A percentile compares a stretch with the other conserved stretches of the same genome.
phyloP scores from a whole-genome alignment of 1,140 invertebrate species.

The Odontomachus brunneus region DNA sequence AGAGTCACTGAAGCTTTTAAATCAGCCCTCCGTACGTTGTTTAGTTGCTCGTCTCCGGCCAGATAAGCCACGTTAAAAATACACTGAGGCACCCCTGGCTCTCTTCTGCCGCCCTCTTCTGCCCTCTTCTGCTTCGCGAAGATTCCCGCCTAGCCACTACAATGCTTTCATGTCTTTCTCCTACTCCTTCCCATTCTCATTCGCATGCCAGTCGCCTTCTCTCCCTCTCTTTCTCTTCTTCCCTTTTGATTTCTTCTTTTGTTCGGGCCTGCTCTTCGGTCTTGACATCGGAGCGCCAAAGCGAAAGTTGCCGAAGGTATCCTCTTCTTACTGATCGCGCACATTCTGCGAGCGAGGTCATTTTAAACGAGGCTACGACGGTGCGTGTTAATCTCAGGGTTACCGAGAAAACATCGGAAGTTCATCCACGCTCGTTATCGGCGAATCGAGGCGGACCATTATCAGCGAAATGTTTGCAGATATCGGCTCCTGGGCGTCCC shows the following conservation, averaged over 20 bases:
- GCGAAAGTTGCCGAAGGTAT: slow-evolving; percentile 17
- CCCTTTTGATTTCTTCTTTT: neutral
- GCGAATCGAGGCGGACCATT: neutral
- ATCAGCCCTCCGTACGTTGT: slow-evolving; percentile 59
- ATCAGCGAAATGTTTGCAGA: slow-evolving; percentile 1
- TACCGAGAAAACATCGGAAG: slow-evolving; percentile 4
- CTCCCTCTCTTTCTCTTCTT: neutral
- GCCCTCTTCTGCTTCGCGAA: slow-evolving; percentile 15
- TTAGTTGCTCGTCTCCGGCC: slow-evolving; percentile 58
- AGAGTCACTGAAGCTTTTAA: slow-evolving; percentile 66
- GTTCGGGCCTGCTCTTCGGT: neutral
- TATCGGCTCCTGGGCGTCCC: neutral
- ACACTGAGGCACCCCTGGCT: slow-evolving; percentile 38
- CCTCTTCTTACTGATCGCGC: slow-evolving; percentile 11
- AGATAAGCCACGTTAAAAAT: slow-evolving; percentile 69
- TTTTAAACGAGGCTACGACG: neutral
- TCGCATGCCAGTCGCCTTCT: slow-evolving; percentile 12
- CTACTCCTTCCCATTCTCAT: slow-evolving; percentile 29
- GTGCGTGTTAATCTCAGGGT: neutral
- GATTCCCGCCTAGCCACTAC: slow-evolving; percentile 45
- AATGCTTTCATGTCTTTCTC: slow-evolving; percentile 39
- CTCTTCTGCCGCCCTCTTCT: too few relatives aligned
- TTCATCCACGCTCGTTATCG: slow-evolving; percentile 8
- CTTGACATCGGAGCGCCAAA: neutral
- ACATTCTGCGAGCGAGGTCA: neutral